These are phyloP conservation scores for Aphelocoma californica DNA, from an alignment of 2,797 vertebrate species.

Conservation along the genomic window DNA sequence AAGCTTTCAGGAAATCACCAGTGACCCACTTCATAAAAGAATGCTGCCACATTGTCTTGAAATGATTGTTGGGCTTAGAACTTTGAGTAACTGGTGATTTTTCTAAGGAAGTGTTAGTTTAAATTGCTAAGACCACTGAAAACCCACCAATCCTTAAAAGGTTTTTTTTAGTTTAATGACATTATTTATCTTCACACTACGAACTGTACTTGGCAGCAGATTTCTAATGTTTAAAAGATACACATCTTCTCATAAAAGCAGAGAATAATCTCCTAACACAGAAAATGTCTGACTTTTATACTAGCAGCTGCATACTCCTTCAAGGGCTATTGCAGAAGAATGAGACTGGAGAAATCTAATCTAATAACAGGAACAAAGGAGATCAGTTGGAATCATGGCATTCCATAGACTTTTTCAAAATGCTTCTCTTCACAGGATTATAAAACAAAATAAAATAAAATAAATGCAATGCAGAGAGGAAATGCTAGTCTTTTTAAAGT, in stretches of 20 bases:
- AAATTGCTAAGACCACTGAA: neutral
- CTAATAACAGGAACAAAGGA: neutral
- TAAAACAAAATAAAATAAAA: neutral
- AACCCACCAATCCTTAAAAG: conserved; percentile 6
- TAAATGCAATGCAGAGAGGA: neutral
- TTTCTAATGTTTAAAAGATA: conserved; percentile 13
- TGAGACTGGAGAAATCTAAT: neutral
- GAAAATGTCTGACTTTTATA: neutral
- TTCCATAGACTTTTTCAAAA: neutral
- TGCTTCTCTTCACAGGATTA: neutral
- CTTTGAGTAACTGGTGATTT: neutral
- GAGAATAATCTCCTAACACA: neutral
- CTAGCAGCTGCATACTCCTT: neutral
- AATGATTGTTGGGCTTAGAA: neutral
- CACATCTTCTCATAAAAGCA: conserved; percentile 18
- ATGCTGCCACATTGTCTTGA: neutral
- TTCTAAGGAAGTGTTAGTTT: neutral
- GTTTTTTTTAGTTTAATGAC: neutral
- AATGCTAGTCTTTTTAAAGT: conserved; percentile 39
- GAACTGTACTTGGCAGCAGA: neutral
- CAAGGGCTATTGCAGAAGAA: neutral
- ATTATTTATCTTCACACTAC: neutral
- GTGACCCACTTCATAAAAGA: neutral
- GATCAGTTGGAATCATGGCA: neutral
- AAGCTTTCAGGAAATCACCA: conserved; percentile 15